Conservation (phyloP, 2,797 vertebrate genomes). For the Periparus ater region DNA sequence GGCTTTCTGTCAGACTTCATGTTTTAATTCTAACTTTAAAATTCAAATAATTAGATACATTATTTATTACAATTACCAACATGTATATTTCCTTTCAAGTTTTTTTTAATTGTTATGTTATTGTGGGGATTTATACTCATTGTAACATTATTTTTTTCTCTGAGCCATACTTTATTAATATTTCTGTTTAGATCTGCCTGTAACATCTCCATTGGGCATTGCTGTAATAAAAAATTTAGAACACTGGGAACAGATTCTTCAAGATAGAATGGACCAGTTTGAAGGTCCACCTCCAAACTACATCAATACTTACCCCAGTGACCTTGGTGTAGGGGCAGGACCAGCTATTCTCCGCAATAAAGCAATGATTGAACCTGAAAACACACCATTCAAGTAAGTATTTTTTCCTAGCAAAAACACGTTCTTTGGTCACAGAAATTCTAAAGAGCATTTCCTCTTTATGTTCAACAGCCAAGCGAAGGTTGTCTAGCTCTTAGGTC, state of each 20-base stretch:
- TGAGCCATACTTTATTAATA: neutral
- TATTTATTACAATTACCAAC: neutral
- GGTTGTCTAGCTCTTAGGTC: neutral
- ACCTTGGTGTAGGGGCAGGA: constrained; percentile 84
- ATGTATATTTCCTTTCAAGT: neutral
- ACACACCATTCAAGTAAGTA: constrained; percentile 96
- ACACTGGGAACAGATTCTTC: constrained; percentile 94
- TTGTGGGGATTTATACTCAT: neutral
- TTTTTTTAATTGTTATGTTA: neutral
- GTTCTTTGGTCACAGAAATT: neutral
- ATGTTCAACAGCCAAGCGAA: neutral
- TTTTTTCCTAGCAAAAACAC: neutral
- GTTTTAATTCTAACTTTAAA: neutral
- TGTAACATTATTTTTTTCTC: neutral
- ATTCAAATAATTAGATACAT: neutral
- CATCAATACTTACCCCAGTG: constrained; percentile 91
- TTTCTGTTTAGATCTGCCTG: constrained; percentile 87
- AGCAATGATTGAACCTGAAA: constrained; percentile 97
- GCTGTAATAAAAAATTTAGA: constrained; percentile 94
- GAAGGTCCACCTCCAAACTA: constrained; percentile 96
- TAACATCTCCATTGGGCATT: constrained; percentile 90
- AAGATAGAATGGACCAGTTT: constrained; percentile 93
- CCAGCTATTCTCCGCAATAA: constrained; percentile 93
- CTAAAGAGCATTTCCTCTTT: neutral
- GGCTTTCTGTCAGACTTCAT: neutral